Base-by-base conservation (phyloP, 2,888 invertebrate species). In the Masnerella sp. region DNA sequence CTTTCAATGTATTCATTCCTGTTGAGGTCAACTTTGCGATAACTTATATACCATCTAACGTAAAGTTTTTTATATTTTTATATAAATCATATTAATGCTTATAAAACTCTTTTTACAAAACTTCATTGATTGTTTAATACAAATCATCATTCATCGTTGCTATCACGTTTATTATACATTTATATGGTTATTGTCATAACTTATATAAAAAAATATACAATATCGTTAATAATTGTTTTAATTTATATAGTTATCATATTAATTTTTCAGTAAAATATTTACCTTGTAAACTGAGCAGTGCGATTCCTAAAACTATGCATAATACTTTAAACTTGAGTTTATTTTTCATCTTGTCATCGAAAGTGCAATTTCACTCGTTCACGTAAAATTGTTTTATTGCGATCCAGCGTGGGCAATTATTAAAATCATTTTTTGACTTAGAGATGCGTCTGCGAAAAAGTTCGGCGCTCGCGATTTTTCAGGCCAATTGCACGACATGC, bases 1-100 rank as follows among this genome's bases (percentile, higher is more conserved):
- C 62, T 75, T 71, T 71, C 68, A 71, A 70, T 75, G 64, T 75
- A 75, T 75, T 75, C 75, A 59, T 71, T 68, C 70, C 64, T 59
- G 75, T 49, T 71, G 75, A 58, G 75, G 75, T 75, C 75, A 75
- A 68, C 75, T 59, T 68, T 71, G 34, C 14, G 34, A 25, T 56
- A 54, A 45, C 52, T 67, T 59, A 14, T 30, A 54, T 36, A 12
- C 28, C 12, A 58, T 34, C 40, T 43, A 47, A 40, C 47, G 17
- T 18, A 32, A 47, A 54, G 22, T 59, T 61, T 61, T 25, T 18
- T 45, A 40, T 20, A 43, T 47, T 47, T 45, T 15, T 30, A 64
- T 52, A 62, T 61, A 25, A 47, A 59, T 40, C 42, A 30, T 42
- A 30, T 9, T 25, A 52, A n/a, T 5, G 4, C 7, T 11, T 9